These are phyloP conservation scores for Protonibea diacanthus DNA, from an alignment of 2,797 vertebrate genomes.

Conservation along the genomic window DNA sequence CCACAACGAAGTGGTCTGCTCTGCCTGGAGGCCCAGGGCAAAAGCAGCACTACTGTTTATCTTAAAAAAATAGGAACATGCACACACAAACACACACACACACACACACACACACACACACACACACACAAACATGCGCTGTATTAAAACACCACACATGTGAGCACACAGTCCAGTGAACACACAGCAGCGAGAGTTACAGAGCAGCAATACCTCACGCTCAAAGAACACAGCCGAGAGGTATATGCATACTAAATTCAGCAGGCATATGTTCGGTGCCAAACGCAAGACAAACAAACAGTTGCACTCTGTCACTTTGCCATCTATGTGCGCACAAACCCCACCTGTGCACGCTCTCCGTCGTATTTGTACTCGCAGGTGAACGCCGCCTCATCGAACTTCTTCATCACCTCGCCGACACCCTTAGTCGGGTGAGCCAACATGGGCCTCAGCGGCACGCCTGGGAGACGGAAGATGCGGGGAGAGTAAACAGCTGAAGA, in stretches of 20 bases:
- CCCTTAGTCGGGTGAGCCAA: conserved; percentile 92
- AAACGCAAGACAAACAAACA: conserved; percentile 52
- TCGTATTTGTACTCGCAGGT: conserved; percentile 97
- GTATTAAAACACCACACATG: not conserved
- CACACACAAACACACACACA: conserved; percentile 4
- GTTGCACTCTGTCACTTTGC: conserved; percentile 33
- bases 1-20: conserved; percentile 54
- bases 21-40: conserved; percentile 64
- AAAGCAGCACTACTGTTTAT: conserved; percentile 64
- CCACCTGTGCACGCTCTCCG: conserved; percentile 93
- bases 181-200: conserved; percentile 17
- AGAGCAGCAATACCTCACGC: conserved; percentile 53
- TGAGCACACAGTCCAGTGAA: conserved; percentile 21
- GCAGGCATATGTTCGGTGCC: conserved; percentile 60
- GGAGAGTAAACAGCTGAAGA: not conserved
- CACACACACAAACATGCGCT: not conserved
- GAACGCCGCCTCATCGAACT: conserved; percentile 91
- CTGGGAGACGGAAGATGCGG: conserved; percentile 64
- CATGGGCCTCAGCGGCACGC: conserved; percentile 93
- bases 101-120: not conserved
- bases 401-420: conserved; percentile 91
- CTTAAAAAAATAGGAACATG: conserved; percentile 57
- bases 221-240: conserved; percentile 60
- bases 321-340: conserved; percentile 1
- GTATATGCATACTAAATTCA: conserved; percentile 64